Evolutionary conservation across 2,797 vertebrate species (phyloP).

Genomic region (Lates japonicus): DNA sequence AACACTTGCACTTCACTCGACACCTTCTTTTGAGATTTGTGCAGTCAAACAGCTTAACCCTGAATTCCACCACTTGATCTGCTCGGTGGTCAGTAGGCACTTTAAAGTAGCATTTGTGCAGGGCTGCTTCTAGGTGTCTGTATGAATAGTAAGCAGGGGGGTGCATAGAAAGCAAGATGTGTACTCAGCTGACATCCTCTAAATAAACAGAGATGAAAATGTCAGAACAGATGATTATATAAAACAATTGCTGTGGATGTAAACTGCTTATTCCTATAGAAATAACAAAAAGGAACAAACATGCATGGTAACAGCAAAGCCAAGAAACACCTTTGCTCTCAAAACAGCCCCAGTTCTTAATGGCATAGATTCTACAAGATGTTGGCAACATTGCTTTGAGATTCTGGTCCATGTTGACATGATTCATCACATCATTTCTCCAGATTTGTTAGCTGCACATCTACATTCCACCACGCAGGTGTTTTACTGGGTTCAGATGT

Average conservation of each 20-base stretch:
- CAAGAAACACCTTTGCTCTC: neutral
- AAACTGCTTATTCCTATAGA: neutral
- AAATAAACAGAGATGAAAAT: neutral
- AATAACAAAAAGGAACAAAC: neutral
- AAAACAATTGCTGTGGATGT: neutral
- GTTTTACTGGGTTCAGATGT: neutral
- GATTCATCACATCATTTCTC: no score
- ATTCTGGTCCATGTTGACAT: neutral
- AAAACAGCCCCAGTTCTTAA: neutral
- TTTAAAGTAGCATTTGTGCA: neutral
- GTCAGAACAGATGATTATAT: neutral
- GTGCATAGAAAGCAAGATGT: neutral
- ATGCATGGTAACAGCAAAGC: neutral
- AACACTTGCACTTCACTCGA: neutral
- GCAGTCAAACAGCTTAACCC: conserved; percentile 27
- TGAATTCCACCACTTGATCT: neutral
- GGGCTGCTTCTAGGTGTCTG: neutral
- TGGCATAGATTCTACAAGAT: neutral
- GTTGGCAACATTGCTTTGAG: neutral
- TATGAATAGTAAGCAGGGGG: neutral
- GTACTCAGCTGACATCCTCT: neutral
- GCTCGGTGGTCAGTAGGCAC: conserved; percentile 9
- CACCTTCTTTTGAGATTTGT: neutral
- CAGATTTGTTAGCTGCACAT: neutral
- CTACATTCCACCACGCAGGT: neutral